Conservation (phyloP, 1,140 invertebrate genomes). For the Neodiprion virginianus region DNA sequence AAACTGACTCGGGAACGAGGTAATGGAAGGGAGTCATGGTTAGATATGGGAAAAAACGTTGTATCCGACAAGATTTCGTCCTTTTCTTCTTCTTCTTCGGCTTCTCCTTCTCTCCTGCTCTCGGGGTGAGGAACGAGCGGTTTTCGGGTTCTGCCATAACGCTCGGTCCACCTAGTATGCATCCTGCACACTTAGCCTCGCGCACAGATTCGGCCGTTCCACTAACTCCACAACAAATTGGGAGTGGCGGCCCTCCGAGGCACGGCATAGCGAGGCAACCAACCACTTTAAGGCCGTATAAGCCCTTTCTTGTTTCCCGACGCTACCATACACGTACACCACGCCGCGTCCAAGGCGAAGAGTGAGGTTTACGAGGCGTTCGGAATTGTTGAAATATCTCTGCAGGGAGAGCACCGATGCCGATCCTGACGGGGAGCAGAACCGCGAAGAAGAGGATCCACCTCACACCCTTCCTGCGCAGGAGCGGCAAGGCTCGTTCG, state of each 20-base stretch:
- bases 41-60: too few relatives aligned
- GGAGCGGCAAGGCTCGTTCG: too few relatives aligned
- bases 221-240: slow-evolving; percentile 5
- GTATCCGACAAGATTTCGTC: background rate
- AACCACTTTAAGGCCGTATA: slow-evolving; percentile 4
- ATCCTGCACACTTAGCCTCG: too few relatives aligned
- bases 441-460: background rate
- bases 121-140: too few relatives aligned
- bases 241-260: slow-evolving; percentile 9
- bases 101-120: too few relatives aligned
- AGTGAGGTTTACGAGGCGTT: slow-evolving; percentile 39
- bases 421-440: background rate
- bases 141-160: too few relatives aligned
- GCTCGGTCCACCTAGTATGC: too few relatives aligned
- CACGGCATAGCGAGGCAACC: background rate
- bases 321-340: slow-evolving; percentile 31
- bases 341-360: background rate
- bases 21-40: too few relatives aligned
- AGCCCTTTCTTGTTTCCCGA: slow-evolving; percentile 37
- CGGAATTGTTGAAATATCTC: slow-evolving; percentile 41
- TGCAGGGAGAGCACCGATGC: background rate
- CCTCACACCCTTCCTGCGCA: background rate
- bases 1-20: too few relatives aligned
- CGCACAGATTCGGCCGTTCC: background rate
- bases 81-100: too few relatives aligned